Conservation (phyloP, 2,888 invertebrate species). For the Copidosoma aretas region DNA sequence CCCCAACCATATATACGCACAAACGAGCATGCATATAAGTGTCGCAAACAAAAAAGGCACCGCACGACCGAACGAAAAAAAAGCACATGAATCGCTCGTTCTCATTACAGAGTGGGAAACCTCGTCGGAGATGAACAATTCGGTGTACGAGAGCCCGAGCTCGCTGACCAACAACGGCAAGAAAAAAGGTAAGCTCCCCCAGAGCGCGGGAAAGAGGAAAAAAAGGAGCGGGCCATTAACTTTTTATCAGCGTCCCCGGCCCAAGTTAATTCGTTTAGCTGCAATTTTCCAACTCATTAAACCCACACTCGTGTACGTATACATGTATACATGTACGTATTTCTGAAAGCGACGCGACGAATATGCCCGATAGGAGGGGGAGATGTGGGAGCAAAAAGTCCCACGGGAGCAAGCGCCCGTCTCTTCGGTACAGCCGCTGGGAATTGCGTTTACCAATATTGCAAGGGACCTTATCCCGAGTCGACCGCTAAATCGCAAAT, state of each 20-base stretch:
- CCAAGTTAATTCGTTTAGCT: neutral
- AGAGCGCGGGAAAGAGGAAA: neutral
- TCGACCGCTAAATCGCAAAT: conserved; percentile 28
- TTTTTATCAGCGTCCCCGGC: neutral
- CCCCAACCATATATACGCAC: too few species aligned
- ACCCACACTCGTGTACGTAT: neutral
- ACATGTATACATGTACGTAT: neutral
- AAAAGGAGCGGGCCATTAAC: neutral
- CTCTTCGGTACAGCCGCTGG: neutral
- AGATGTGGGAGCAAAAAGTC: too few species aligned
- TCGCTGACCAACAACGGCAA: conserved; percentile 69
- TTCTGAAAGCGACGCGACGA: conserved; percentile 1
- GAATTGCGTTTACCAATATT: conserved; percentile 4
- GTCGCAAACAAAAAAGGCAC: too few species aligned
- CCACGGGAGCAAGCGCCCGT: neutral
- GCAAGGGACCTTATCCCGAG: conserved; percentile 3
- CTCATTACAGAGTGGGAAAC: conserved; percentile 61
- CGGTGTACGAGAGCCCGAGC: conserved; percentile 70
- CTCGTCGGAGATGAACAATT: conserved; percentile 66
- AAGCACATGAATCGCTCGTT: neutral
- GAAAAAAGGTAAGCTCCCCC: conserved; percentile 52
- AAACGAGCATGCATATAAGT: too few species aligned
- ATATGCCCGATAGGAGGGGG: too few species aligned
- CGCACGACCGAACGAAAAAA: neutral
- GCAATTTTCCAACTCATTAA: conserved; percentile 25